These are phyloP conservation scores for Gallirallus australis DNA, from an alignment of 2,797 vertebrate genomes.

Conservation along the genomic window DNA sequence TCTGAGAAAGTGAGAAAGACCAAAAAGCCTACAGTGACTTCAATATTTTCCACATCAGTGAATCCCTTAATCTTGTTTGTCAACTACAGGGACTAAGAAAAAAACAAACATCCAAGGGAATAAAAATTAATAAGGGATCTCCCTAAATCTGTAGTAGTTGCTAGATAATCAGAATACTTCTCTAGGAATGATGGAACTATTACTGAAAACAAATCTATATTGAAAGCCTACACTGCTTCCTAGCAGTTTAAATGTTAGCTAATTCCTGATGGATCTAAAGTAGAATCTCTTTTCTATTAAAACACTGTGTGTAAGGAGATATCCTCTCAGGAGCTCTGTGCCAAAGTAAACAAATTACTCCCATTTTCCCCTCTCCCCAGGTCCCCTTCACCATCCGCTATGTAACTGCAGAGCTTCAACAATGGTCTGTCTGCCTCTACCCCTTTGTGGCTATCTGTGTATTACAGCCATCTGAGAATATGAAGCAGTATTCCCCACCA, in stretches of 20 bases:
- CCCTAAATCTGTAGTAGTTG: not conserved
- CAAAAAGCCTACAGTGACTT: constrained; percentile 43
- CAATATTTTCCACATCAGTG: constrained; percentile 33
- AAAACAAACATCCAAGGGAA: not conserved
- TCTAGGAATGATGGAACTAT: not conserved
- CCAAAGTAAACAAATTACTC: not conserved
- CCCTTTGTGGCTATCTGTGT: not conserved
- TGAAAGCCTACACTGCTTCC: not conserved
- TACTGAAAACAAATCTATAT: not conserved
- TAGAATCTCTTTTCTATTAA: not conserved
- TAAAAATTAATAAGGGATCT: not conserved
- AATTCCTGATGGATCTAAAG: not conserved
- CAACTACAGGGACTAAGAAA: not conserved
- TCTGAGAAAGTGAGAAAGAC: constrained; percentile 23
- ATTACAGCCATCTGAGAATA: not conserved
- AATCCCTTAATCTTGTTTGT: constrained; percentile 46
- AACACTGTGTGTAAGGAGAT: not conserved
- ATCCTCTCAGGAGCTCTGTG: not conserved
- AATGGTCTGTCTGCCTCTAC: not conserved
- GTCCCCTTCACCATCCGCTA: not conserved
- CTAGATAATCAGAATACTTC: constrained; percentile 15
- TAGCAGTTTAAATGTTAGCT: not conserved
- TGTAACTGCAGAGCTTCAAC: not conserved
- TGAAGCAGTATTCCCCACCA: not conserved
- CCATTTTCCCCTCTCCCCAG: not conserved